Evolutionary conservation across 2,888 invertebrate genomes (phyloP).

Genomic region (Polia nebulosa): DNA sequence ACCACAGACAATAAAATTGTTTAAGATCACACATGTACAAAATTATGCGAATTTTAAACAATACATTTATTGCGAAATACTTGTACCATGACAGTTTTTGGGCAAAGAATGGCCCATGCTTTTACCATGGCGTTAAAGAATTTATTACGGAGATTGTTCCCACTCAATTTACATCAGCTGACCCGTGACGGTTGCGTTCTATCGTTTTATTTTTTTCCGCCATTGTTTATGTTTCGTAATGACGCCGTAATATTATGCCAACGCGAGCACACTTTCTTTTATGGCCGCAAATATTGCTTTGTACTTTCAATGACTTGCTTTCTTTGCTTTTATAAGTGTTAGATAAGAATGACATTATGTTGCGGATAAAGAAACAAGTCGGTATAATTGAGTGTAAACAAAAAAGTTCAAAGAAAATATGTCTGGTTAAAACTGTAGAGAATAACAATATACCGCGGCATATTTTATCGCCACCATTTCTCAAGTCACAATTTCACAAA

Average conservation of each 20-base stretch:
- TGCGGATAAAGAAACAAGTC: conserved; percentile 21
- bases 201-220: conserved; percentile 70
- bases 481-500: conserved; percentile 19
- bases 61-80: conserved; percentile 43
- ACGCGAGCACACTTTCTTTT: conserved; percentile 75
- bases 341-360: conserved; percentile 32
- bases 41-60: conserved; percentile 50
- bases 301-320: conserved; percentile 53
- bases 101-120: conserved; percentile 40
- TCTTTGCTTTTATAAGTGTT: conserved; percentile 37
- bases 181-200: conserved; percentile 77
- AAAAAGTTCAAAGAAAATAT: conserved; percentile 9
- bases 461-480: conserved; percentile 26
- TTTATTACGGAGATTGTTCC: conserved; percentile 52
- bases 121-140: conserved; percentile 44
- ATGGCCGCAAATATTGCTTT: conserved; percentile 60
- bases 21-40: conserved; percentile 37
- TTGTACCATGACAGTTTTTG: conserved; percentile 42
- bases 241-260: conserved; percentile 72
- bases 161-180: conserved; percentile 77
- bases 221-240: conserved; percentile 78
- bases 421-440: neutral
- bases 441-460: neutral
- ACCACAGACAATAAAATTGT: conserved; percentile 54
- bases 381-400: conserved; percentile 5